These are phyloP conservation scores for Amiota minor DNA, from an alignment of 2,888 invertebrate genomes.

Conservation along the genomic window DNA sequence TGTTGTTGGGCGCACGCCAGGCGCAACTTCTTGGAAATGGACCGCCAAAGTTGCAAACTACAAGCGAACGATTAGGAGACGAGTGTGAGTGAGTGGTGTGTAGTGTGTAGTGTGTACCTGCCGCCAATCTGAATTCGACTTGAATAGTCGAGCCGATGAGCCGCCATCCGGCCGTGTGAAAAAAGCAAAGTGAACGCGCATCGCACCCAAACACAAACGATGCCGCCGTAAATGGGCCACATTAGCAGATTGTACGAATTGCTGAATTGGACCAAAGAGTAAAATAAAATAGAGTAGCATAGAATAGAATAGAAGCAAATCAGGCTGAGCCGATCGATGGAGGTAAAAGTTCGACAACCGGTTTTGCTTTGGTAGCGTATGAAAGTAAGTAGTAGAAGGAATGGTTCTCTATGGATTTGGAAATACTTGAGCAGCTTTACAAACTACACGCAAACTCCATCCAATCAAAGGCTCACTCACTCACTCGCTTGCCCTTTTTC, in stretches of 20 bases:
- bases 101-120: slow-evolving; percentile 6
- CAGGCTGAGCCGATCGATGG: no score
- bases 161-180: slow-evolving; percentile 14
- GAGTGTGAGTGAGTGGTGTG: slow-evolving; percentile 35
- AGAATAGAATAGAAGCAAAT: no score
- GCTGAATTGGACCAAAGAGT: no score
- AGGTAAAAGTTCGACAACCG: no score
- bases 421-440: no score
- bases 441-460: no score
- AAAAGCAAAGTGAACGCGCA: slow-evolving; percentile 5
- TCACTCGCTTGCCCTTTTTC: no score
- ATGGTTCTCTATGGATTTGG: neutral
- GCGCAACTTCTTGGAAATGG: slow-evolving; percentile 66
- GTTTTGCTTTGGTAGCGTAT: neutral
- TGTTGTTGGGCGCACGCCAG: slow-evolving; percentile 52
- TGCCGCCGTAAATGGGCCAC: slow-evolving; percentile 1
- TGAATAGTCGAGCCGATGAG: neutral
- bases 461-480: no score
- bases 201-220: slow-evolving; percentile 17
- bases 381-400: no score
- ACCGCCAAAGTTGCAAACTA: slow-evolving; percentile 60
- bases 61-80: slow-evolving; percentile 18
- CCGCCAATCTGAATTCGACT: neutral
- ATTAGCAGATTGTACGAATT: neutral
- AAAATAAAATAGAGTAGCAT: no score